These are phyloP conservation scores for Sandelia bainsii DNA, from an alignment of 2,797 vertebrate species.

Conservation along the genomic window DNA sequence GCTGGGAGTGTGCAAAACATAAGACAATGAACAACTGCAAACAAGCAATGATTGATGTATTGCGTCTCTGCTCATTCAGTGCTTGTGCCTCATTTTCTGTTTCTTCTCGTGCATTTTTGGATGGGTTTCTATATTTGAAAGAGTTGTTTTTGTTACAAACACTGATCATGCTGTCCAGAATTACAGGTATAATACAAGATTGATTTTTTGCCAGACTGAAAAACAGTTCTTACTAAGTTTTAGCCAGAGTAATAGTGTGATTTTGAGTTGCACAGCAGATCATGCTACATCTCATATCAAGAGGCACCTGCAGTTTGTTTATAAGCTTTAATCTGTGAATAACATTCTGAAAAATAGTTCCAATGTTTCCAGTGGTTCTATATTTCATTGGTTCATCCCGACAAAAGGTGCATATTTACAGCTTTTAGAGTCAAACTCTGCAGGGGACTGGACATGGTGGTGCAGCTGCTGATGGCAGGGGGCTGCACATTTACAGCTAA, in stretches of 20 bases:
- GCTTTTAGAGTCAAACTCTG: conserved; percentile 55
- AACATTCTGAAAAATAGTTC: conserved; percentile 18
- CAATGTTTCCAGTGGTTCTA: conserved; percentile 9
- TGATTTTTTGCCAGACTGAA: conserved; percentile 39
- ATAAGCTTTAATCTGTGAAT: conserved; percentile 32
- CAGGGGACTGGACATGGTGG: conserved; percentile 39
- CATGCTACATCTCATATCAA: conserved; percentile 27
- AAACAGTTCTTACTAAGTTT: conserved; percentile 26
- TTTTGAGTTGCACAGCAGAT: conserved; percentile 28
- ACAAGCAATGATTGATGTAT: conserved; percentile 55
- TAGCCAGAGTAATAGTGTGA: conserved; percentile 17
- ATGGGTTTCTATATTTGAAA: conserved; percentile 12
- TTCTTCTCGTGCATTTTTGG: conserved; percentile 23
- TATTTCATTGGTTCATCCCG: conserved; percentile 27
- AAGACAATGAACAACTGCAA: conserved; percentile 55
- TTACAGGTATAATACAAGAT: conserved; percentile 47
- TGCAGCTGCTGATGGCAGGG: conserved; percentile 49
- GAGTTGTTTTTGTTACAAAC: conserved; percentile 47
- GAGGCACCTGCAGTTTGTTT: conserved; percentile 24
- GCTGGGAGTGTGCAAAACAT: conserved; percentile 39
- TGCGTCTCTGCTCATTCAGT: conserved; percentile 34
- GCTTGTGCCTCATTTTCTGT: conserved; percentile 33
- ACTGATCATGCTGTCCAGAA: conserved; percentile 48
- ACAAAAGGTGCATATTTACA: conserved; percentile 58
- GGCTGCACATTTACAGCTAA: conserved; percentile 58